phyloP scores from a whole-genome alignment of 2,888 invertebrate genomes.

The Alviniconcha strummeri region DNA sequence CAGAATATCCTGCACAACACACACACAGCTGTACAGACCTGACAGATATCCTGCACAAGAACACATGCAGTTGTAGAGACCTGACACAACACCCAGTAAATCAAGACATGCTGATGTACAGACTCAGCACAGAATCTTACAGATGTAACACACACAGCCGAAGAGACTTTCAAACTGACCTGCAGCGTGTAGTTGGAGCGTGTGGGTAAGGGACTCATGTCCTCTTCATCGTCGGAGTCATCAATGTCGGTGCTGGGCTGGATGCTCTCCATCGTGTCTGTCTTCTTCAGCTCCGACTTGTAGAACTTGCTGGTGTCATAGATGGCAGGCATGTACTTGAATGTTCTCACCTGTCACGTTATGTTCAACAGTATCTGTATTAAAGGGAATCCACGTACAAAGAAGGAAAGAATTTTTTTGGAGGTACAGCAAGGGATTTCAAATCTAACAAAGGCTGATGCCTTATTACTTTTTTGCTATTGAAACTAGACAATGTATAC shows the following conservation, averaged over 20 bases:
- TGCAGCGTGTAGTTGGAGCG: conserved; percentile 62
- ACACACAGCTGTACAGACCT: neutral
- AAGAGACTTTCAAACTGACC: neutral
- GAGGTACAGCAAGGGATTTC: no score
- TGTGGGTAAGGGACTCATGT: conserved; percentile 57
- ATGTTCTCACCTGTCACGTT: conserved; percentile 52
- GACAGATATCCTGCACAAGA: neutral
- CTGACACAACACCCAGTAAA: no score
- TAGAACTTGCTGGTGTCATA: conserved; percentile 66
- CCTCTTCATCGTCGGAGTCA: conserved; percentile 61
- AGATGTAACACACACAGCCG: no score
- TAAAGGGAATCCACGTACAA: no score
- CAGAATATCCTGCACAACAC: neutral
- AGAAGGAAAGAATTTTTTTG: no score
- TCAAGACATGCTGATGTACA: neutral
- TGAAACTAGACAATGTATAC: no score
- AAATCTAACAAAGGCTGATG: no score
- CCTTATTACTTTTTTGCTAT: no score
- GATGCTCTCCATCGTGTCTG: conserved; percentile 61
- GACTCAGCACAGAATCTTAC: no score
- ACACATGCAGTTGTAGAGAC: neutral
- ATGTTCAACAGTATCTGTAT: no score
- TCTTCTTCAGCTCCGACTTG: conserved; percentile 61
- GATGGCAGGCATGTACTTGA: conserved; percentile 61
- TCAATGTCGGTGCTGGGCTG: conserved; percentile 52